Base-by-base conservation (phyloP, 2,113 vertebrate genomes). In the Lipotes vexillifer region DNA sequence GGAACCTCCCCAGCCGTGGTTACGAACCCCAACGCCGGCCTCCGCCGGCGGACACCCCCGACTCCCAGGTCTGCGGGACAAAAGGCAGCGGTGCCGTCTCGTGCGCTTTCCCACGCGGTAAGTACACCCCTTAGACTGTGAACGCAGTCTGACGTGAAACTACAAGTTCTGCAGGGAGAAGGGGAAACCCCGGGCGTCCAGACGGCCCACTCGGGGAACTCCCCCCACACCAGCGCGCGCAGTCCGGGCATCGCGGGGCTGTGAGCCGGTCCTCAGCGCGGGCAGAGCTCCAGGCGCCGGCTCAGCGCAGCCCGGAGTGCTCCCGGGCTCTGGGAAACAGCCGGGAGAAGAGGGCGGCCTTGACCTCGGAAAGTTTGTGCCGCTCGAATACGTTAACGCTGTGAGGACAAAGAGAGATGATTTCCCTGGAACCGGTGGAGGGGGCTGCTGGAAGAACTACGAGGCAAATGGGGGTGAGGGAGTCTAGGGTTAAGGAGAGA, bases 291-390 rank as follows among this genome's bases (percentile, higher is more conserved):
- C 83, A 81, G 90, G 3, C 61, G 36, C 78, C 1, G 38, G 44
- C 74, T 66, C 77, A 0, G 68, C 4, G 78, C 72, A 4, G 57
- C 65, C 68, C 25, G 25, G 29, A 61, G 25, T 2, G 81, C 77
- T 61, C 72, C 29, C 6, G 20, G 38, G 33, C 49, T 5, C 27
- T 18, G 86, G 92, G 74, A 66, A 49, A 25, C 29, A 21, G 27
- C 80, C 61, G 6, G 12, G 38, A 27, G 80, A n/a, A 29, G 18
- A 90, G 68, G 20, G 69, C 44, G 25, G 81, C 49, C 95, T 6
- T 21, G 86, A 86, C 86, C 93, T 97, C 66, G 77, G 46, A 92
- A 96, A 97, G 93, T 97, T 97, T 89, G n/a, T 66, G 82, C 17
- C 31, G 57, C 82, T 93, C 44, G 3, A 92, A 65, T 74, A 68